Percentiles rank a stretch among this genome's conserved stretches.
Evolutionary conservation across 2,888 invertebrate genomes (phyloP).

Genomic region (Aphrophora alni): DNA sequence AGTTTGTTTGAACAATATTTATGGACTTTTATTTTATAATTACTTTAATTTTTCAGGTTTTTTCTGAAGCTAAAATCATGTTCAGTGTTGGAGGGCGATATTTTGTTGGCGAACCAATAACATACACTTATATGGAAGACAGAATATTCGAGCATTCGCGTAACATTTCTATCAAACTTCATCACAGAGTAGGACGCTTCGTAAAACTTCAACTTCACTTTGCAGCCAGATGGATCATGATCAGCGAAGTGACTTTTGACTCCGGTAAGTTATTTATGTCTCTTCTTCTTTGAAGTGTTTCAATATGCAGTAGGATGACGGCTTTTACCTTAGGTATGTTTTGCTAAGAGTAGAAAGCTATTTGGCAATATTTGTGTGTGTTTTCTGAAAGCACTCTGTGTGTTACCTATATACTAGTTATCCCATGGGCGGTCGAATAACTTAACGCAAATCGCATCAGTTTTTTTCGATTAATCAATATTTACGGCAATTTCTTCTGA

Average conservation of each 20-base stretch:
- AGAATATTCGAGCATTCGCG: slow-evolving; percentile 80
- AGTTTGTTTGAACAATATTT: too few relatives aligned
- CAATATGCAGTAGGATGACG: not conserved
- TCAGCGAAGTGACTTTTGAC: slow-evolving; percentile 88
- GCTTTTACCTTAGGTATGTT: too few relatives aligned
- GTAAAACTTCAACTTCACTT: slow-evolving; percentile 80
- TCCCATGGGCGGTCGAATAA: too few relatives aligned
- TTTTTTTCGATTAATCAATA: not conserved
- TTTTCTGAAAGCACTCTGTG: too few relatives aligned
- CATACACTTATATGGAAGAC: slow-evolving; percentile 75
- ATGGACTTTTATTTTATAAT: too few relatives aligned
- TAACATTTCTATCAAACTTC: slow-evolving; percentile 81
- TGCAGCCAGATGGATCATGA: slow-evolving; percentile 84
- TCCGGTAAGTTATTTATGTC: slow-evolving; percentile 65
- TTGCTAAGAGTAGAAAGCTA: too few relatives aligned
- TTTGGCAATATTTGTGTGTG: too few relatives aligned
- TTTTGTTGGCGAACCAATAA: slow-evolving; percentile 79
- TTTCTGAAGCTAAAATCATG: slow-evolving; percentile 77
- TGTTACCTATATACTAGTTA: too few relatives aligned
- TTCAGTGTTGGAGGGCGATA: slow-evolving; percentile 83
- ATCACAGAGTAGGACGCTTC: slow-evolving; percentile 80
- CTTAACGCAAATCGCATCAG: too few relatives aligned
- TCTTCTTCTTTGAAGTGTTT: not conserved
- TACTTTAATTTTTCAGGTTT: slow-evolving; percentile 68
- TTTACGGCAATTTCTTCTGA: not conserved